Percentiles rank a stretch among this genome's conserved stretches.
Evolutionary conservation across 1,140 invertebrate species (phyloP).

Genomic region (Drosophila rhopaloa): DNA sequence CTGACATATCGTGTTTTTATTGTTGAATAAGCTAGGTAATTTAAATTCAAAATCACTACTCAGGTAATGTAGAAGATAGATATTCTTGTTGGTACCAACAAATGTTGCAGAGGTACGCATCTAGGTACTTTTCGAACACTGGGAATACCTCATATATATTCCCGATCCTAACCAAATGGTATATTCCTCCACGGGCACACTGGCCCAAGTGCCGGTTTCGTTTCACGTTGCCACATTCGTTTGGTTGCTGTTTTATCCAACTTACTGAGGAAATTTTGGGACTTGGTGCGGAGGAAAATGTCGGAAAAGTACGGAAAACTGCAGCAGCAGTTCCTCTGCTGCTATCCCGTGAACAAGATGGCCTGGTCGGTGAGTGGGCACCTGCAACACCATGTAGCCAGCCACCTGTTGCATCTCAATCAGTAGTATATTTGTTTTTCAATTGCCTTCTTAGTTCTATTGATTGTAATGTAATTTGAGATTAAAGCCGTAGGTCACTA

Average conservation of each 20-base stretch:
- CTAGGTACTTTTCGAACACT: neutral
- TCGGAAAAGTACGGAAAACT: conserved; percentile 56
- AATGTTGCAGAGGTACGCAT: too few relatives aligned
- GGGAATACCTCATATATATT: neutral
- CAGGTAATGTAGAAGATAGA: too few relatives aligned
- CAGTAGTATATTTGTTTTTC: too few relatives aligned
- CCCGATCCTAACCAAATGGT: neutral
- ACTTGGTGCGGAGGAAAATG: conserved; percentile 14
- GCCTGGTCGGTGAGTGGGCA: conserved; percentile 66
- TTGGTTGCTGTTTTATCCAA: neutral
- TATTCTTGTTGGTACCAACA: too few relatives aligned
- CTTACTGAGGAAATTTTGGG: too few relatives aligned
- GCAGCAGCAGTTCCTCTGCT: conserved; percentile 71
- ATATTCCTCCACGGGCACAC: neutral
- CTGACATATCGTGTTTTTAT: too few relatives aligned
- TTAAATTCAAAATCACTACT: too few relatives aligned
- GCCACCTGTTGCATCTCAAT: conserved; percentile 14
- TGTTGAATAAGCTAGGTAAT: too few relatives aligned
- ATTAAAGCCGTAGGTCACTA: too few relatives aligned
- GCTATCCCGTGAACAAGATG: conserved; percentile 71
- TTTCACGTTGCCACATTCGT: conserved; percentile 2
- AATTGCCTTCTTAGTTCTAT: too few relatives aligned
- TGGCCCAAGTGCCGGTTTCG: neutral
- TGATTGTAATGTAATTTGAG: too few relatives aligned
- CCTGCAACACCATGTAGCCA: neutral